These are phyloP conservation scores for Heteromormyrus szaboi DNA, from an alignment of 2,797 vertebrate genomes.

Conservation along the genomic window DNA sequence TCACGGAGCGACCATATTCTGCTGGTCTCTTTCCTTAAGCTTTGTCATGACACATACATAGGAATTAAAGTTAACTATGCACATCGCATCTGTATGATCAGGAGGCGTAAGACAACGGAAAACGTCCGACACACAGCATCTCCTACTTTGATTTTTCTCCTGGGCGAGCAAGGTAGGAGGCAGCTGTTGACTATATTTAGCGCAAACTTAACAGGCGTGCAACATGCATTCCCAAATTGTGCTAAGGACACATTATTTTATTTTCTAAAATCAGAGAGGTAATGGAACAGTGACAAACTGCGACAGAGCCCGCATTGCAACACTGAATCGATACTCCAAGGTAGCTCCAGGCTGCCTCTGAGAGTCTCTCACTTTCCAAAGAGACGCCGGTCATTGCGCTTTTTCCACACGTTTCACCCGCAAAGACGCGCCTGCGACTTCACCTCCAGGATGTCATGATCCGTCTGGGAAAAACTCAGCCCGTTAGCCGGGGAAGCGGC, in stretches of 20 bases:
- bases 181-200: constrained; percentile 1
- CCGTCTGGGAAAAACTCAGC: neutral
- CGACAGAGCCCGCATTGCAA: constrained; percentile 55
- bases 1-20: neutral
- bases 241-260: neutral
- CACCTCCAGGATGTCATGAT: neutral
- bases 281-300: constrained; percentile 20
- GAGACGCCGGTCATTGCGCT: neutral
- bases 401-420: neutral
- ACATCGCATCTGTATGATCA: neutral
- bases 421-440: neutral
- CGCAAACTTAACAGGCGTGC: constrained; percentile 10
- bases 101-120: neutral
- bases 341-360: constrained; percentile 39
- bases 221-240: neutral
- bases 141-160: constrained; percentile 8
- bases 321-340: constrained; percentile 39
- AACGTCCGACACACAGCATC: constrained; percentile 1
- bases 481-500: neutral
- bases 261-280: neutral
- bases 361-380: constrained; percentile 13
- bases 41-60: neutral
- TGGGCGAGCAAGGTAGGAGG: constrained; percentile 28
- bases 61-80: constrained; percentile 3
- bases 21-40: neutral